Base-by-base conservation (phyloP, 2,797 vertebrate species). In the Rachycentron canadum region DNA sequence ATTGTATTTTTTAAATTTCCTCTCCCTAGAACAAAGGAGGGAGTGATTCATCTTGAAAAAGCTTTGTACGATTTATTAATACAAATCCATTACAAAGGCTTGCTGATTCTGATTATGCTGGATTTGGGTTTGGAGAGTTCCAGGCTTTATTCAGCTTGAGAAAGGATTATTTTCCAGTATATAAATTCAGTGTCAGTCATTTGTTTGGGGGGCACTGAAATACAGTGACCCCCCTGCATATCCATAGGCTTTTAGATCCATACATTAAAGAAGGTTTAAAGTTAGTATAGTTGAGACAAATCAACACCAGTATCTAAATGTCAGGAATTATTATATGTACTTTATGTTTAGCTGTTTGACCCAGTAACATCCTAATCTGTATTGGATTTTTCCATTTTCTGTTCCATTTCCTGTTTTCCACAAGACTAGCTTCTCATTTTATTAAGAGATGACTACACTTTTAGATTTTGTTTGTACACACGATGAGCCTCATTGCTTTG, bases 31-130 rank as follows among this genome's bases (percentile, higher is more conserved):
- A 86, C 59, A 82, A 83, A 78, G 34, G 4, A 56, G 28, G 1
- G 14, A 66, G 45, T 12, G 28, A 83, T 81, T 86, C 45, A 78
- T 73, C 61, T 70, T 66, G 40, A 75, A 83, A 72, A 57, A 76
- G 53, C 43, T 65, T 68, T 75, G 67, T 65, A 68, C 79, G 56
- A 82, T 85, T 87, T 88, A 85, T 84, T 90, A 78, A 78, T 86
- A 84, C 43, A 12, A 58, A 70, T 68, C 53, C 72, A 73, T 69
- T 67, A 73, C 67, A 26, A 67, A 34, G 14, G 16, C 71, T 79
- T 66, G 73, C 73, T 75, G 75, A 81, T 75, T 86, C 63, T 75
- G 53, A 79, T 76, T 85, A 74, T 73, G 32, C 38, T 69, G 73
- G 62, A 74, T 77, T 53, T 69, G 38, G 10, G 61, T 70, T 61